Conservation (phyloP, 53 echinoderm and acorn worm genomes). For the Astropecten irregularis region DNA sequence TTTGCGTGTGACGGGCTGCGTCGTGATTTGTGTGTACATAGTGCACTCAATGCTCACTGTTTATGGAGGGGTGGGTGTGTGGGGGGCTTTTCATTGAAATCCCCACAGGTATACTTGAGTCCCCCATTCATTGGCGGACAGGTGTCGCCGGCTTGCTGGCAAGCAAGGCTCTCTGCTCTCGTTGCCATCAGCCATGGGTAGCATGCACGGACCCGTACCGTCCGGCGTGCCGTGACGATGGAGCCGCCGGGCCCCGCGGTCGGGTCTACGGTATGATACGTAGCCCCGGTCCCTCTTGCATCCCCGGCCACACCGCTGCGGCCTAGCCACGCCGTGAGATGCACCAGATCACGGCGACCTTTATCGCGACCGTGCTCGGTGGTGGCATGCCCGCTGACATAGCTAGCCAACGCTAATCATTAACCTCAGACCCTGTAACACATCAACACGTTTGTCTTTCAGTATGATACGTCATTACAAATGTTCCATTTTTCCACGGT, state of each 20-base stretch:
- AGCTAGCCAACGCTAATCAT: too few species aligned
- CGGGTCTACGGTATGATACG: too few species aligned
- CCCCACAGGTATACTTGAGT: constrained; percentile 39
- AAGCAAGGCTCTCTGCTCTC: too few species aligned
- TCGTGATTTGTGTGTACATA: constrained; percentile 43
- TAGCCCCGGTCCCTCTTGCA: too few species aligned
- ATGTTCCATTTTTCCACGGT: constrained; percentile 41
- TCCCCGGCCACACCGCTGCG: too few species aligned
- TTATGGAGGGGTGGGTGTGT: too few species aligned
- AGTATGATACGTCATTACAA: too few species aligned
- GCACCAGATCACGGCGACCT: background rate
- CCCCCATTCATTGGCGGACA: constrained; percentile 22
- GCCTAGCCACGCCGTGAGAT: too few species aligned
- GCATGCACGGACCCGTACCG: constrained; percentile 2
- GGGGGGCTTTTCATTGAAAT: background rate
- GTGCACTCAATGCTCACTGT: background rate
- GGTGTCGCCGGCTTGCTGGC: too few species aligned
- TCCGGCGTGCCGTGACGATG: constrained; percentile 7
- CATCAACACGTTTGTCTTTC: too few species aligned
- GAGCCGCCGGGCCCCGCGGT: background rate
- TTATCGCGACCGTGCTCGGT: background rate
- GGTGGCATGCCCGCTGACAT: too few species aligned
- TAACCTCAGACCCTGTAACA: too few species aligned
- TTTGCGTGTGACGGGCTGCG: constrained; percentile 36
- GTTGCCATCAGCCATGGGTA: background rate